Evolutionary conservation across 2,888 invertebrate species (phyloP), one percentile per base, ranked within the genome.

Genomic region (Melanotus villosus): DNA sequence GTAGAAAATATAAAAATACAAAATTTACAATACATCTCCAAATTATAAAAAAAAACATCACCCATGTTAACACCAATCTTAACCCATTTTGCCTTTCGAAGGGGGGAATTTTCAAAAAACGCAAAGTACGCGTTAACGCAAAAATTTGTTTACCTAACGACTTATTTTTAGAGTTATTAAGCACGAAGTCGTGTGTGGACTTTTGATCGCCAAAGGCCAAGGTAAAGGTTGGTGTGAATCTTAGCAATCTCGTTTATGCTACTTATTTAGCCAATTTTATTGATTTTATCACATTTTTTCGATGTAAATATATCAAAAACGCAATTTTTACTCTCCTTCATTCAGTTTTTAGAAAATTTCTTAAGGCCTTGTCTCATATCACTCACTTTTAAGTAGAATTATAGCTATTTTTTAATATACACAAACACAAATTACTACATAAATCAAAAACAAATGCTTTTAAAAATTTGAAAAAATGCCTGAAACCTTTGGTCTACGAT

Each of bases 221-320:
- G 56, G 56, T 56, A 36, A 56, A 56, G 38, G 56, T 36, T 56
- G 36, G 56, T 36, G 36, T 14, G 12, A 34, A 56, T 36, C 38
- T 38, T 14, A 56, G 38, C 56, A 56, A 19, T 56, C 52, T 32
- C 38, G 30, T 56, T 56, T 56, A 38, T 21, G 14, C 38, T 32
- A 52, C 52, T 32, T 52, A 64, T 65, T 54, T 65, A 47, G 57
- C 45, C 52, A 64, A 32, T 64, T 64, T 62, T 50, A 21, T 38
- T 50, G 50, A 62, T 64, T 54, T 65, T 65, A 57, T 65, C 65
- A 65, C 65, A 65, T 43, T 65, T 64, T n/a, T 65, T 38, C 19
- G 14, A 62, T 50, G 50, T 50, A 45, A 16, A 47, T 50, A 19
- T 26, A 26, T 45, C 16, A 41, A 10, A 41, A 21, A 1, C 41